Conservation (phyloP, 2,888 invertebrate genomes). For the Rhogogaster chlorosoma region DNA sequence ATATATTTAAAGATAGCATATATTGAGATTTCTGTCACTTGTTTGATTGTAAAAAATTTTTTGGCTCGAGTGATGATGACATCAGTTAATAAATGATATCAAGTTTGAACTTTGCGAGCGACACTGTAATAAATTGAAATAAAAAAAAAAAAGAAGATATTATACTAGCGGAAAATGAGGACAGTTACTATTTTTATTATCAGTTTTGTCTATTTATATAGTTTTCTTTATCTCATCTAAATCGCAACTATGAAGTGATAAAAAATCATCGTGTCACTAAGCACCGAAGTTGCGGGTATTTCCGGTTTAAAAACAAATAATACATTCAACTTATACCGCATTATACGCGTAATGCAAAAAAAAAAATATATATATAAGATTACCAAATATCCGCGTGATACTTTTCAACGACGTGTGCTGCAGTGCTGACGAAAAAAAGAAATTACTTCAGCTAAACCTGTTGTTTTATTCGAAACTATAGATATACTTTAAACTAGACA, state of each 20-base stretch:
- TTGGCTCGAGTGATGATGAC: too few relatives aligned
- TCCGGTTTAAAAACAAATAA: neutral
- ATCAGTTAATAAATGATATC: too few relatives aligned
- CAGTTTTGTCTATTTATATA: too few relatives aligned
- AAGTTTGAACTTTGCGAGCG: too few relatives aligned
- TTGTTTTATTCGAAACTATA: neutral
- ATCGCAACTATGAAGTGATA: neutral
- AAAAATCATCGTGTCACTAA: neutral
- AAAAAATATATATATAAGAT: neutral
- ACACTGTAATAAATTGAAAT: too few relatives aligned
- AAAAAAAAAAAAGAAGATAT: too few relatives aligned
- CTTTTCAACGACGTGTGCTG: neutral
- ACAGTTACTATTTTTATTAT: too few relatives aligned
- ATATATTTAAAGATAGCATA: too few relatives aligned
- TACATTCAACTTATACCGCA: neutral
- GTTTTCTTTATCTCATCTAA: neutral
- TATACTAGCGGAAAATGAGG: too few relatives aligned
- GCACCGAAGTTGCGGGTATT: neutral
- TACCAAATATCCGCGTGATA: neutral
- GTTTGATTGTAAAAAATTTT: too few relatives aligned
- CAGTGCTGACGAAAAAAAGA: neutral
- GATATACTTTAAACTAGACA: neutral
- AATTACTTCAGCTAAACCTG: neutral
- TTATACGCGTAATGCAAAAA: neutral
- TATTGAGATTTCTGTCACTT: too few relatives aligned